Conservation (phyloP, 2,797 vertebrate genomes). For the Taeniopygia guttata region DNA sequence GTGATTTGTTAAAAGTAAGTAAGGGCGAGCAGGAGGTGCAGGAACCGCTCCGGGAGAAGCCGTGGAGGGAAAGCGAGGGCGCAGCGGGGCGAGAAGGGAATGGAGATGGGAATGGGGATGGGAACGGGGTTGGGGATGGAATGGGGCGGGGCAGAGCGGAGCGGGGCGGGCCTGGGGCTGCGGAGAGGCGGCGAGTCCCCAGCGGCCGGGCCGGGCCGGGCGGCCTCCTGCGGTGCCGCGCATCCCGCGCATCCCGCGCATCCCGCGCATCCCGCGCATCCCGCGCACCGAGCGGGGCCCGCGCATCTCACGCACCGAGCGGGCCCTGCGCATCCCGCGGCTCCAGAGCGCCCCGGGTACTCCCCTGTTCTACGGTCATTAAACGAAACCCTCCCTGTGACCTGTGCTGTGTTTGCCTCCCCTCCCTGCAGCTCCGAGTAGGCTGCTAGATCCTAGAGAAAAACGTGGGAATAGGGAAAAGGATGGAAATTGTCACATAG, state of each 20-base stretch:
- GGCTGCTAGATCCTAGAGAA: not conserved
- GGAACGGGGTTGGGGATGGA: not conserved
- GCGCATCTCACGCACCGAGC: too few relatives aligned
- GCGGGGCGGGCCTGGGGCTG: not conserved
- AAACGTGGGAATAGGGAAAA: not conserved
- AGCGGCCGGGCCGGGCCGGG: not conserved
- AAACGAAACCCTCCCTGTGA: not conserved
- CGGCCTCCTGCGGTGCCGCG: fast-evolving
- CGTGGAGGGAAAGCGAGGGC: not conserved
- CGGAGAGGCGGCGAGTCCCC: not conserved
- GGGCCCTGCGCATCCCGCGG: not conserved
- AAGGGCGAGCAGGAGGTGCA: slow-evolving; percentile 23
- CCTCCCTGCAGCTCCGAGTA: not conserved
- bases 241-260: not conserved
- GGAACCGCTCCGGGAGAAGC: not conserved
- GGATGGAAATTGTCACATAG: slow-evolving; percentile 12
- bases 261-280: too few relatives aligned
- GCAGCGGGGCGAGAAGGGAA: not conserved
- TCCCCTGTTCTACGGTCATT: too few relatives aligned
- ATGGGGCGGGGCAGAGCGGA: not conserved
- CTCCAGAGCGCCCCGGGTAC: too few relatives aligned
- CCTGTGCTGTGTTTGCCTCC: too few relatives aligned
- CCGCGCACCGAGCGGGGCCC: too few relatives aligned
- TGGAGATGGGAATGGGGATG: not conserved
- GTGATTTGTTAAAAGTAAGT: slow-evolving; percentile 51